Percentiles rank a stretch among this genome's conserved stretches.
These are phyloP conservation scores for Synergus umbraculus DNA, from an alignment of 2,888 invertebrate species.

Conservation along the genomic window DNA sequence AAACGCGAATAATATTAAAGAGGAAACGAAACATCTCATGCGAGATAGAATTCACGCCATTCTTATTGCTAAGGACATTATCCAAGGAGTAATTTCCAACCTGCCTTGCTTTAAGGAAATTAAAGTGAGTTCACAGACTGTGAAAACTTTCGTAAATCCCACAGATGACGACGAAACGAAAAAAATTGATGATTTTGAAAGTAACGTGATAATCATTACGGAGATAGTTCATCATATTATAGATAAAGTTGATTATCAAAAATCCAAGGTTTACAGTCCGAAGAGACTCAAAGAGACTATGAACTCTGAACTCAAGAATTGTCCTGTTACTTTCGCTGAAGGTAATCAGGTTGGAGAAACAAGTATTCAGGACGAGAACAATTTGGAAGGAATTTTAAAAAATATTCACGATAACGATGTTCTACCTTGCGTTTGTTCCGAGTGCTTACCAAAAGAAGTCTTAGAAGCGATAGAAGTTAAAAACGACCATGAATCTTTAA, in stretches of 20 bases:
- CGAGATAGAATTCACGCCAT: conserved; percentile 51
- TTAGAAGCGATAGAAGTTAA: background rate
- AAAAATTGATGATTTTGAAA: conserved; percentile 44
- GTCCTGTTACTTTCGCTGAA: conserved; percentile 45
- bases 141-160: conserved; percentile 43
- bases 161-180: background rate
- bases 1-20: conserved; percentile 42
- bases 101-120: conserved; percentile 45
- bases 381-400: background rate
- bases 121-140: conserved; percentile 40
- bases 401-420: conserved; percentile 10
- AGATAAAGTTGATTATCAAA: conserved; percentile 51
- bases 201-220: conserved; percentile 59
- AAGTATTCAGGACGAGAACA: background rate
- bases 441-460: conserved; percentile 20
- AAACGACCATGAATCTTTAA: conserved; percentile 3
- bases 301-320: conserved; percentile 57
- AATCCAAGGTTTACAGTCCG: conserved; percentile 28
- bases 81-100: conserved; percentile 48
- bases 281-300: conserved; percentile 59
- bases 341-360: background rate
- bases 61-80: conserved; percentile 50
- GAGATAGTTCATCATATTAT: conserved; percentile 70
- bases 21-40: conserved; percentile 46
- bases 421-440: conserved; percentile 5